These are phyloP conservation scores for Austrofundulus limnaeus DNA, from an alignment of 2,113 vertebrate species.

Conservation along the genomic window DNA sequence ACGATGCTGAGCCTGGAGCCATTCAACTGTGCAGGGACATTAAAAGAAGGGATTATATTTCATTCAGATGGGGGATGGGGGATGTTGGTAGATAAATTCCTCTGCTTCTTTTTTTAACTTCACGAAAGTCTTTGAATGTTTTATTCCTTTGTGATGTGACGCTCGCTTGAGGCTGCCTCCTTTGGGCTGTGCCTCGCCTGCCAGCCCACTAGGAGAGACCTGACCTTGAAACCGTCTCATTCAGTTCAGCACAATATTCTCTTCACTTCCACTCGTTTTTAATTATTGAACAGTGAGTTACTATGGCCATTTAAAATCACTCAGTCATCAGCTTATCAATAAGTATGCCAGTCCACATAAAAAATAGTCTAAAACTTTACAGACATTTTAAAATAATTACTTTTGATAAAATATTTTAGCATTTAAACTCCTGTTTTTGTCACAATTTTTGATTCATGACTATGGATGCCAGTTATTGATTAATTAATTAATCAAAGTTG, in stretches of 20 bases:
- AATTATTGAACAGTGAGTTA: not conserved
- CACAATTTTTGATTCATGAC: too few relatives aligned
- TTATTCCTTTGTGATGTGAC: constrained; percentile 62
- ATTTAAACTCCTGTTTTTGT: too few relatives aligned
- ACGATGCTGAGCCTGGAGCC: constrained; percentile 48
- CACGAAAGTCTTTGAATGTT: constrained; percentile 63
- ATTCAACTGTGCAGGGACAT: constrained; percentile 59
- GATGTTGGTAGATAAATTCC: constrained; percentile 41
- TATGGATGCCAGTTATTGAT: too few relatives aligned
- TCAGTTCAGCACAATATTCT: constrained; percentile 13
- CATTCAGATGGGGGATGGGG: constrained; percentile 38
- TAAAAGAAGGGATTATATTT: constrained; percentile 70
- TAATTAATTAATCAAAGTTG: too few relatives aligned
- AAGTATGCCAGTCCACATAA: not conserved
- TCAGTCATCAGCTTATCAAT: not conserved
- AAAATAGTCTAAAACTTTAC: not conserved
- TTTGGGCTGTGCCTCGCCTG: constrained; percentile 33
- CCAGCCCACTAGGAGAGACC: constrained; percentile 26
- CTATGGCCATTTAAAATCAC: not conserved
- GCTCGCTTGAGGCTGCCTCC: constrained; percentile 51
- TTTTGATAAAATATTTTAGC: too few relatives aligned
- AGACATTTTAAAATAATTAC: too few relatives aligned
- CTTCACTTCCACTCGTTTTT: not conserved
- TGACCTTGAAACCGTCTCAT: constrained; percentile 57
- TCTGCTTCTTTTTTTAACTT: constrained; percentile 58